Base-by-base conservation (phyloP, 2,113 vertebrate species). In the Pluvialis apricaria region DNA sequence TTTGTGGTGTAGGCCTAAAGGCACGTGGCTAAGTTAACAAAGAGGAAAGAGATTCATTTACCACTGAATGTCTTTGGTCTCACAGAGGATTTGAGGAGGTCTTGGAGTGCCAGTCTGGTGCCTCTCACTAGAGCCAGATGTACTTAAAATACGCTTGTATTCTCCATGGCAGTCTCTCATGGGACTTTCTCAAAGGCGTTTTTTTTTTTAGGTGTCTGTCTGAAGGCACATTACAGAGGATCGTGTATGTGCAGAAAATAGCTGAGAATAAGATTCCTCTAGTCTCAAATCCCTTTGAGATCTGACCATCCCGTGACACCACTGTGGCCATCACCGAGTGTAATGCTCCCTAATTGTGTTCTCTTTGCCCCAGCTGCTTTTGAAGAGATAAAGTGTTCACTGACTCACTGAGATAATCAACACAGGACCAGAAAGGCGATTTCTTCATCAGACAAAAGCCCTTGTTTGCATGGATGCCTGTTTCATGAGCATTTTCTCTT, bases 401-500 rank as follows among this genome's bases (percentile, higher is more conserved):
- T 77, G 71, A 26, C 34, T 83, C 40, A 54, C 31, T 60, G 71
- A 89, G 31, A 28, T 94, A 22, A 20, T 70, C 51, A 72, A 38
- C 16, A 58, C 7, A 66, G n/a, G 26, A 77, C 51, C 34, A 75
- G 78, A 76, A 90, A n/a, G 42, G 52, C 42, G 3, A 20, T 68
- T 36, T 86, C 34, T 82, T 92, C 26, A 54, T 70, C 25, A 87
- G 44, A 76, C 24, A 82, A 76, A 87, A 94, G 49, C 24, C 29
- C 15, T 36, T 86, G 12, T 83, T 94, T 92, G 29, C 18, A 36
- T 42, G 31, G 34, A 81, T 92, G 19, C 57, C 31, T 49, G 3
- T 82, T 66, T 94, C 71, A 88, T 77, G n/a, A 94, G 5, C 8
- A n/a, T 71, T 95, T 94, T 81, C 42, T 80, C 29, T 90, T 96